Conservation (phyloP, 2,797 vertebrate genomes). For the Ptychadena robeensis region DNA sequence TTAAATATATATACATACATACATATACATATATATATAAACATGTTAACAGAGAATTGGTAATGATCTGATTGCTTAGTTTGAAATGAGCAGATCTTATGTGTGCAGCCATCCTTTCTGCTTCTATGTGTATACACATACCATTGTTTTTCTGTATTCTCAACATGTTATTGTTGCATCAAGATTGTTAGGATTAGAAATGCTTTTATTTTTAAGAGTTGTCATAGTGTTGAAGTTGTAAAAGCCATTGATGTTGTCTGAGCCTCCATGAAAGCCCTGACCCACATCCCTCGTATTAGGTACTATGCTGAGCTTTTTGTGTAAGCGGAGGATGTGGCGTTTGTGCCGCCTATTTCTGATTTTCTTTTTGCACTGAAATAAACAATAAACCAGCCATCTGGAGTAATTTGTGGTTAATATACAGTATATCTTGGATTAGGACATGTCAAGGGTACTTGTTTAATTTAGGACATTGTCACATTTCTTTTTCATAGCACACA, state of each 20-base stretch:
- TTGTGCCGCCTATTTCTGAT: neutral
- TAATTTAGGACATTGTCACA: too few species aligned
- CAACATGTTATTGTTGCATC: neutral
- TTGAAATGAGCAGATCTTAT: too few species aligned
- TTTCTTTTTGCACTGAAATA: slow-evolving; percentile 54
- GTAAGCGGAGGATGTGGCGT: neutral
- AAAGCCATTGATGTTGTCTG: neutral
- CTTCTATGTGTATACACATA: neutral
- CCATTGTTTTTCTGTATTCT: neutral
- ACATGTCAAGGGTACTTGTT: too few species aligned
- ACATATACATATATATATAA: too few species aligned
- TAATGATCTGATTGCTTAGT: too few species aligned
- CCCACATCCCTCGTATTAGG: slow-evolving; percentile 24
- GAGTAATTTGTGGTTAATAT: neutral
- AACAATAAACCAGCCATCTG: slow-evolving; percentile 16
- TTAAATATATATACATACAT: too few species aligned
- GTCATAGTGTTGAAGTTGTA: neutral
- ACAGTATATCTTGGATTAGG: neutral
- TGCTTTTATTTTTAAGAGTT: neutral
- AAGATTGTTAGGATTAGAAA: neutral
- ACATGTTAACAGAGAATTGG: too few species aligned
- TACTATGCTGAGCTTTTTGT: slow-evolving; percentile 37
- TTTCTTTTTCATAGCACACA: too few species aligned
- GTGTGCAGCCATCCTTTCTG: too few species aligned
- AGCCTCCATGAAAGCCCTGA: slow-evolving; percentile 1